Evolutionary conservation across 2,113 vertebrate genomes (phyloP).

Genomic region (Nothoprocta pentlandii): DNA sequence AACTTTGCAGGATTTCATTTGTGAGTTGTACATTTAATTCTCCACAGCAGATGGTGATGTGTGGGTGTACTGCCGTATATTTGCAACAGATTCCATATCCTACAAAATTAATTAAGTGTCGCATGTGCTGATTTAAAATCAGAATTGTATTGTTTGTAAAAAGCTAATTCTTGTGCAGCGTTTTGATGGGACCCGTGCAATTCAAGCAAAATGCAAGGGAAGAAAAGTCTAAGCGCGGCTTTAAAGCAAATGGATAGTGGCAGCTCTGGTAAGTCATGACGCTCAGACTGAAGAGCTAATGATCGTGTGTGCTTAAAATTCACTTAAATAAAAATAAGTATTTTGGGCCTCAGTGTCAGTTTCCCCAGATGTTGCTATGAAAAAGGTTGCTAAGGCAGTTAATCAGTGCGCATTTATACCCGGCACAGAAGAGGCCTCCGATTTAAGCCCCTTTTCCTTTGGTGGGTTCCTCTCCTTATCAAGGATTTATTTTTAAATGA

Average conservation of each 20-base stretch:
- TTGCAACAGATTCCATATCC: slow-evolving; percentile 80
- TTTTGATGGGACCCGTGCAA: neutral
- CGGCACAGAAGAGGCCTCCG: neutral
- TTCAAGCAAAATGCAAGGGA: neutral
- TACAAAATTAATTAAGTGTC: slow-evolving; percentile 80
- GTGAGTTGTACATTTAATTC: slow-evolving; percentile 77
- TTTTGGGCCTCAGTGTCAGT: neutral
- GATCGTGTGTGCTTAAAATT: slow-evolving; percentile 7
- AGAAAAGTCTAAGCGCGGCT: neutral
- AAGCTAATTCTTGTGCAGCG: slow-evolving; percentile 53
- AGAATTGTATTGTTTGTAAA: slow-evolving; percentile 59
- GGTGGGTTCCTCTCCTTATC: neutral
- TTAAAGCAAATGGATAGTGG: neutral
- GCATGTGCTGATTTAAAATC: slow-evolving; percentile 74
- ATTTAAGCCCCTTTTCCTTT: neutral
- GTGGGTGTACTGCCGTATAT: slow-evolving; percentile 81
- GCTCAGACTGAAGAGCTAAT: neutral
- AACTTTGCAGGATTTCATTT: slow-evolving; percentile 74
- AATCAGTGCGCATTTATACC: neutral
- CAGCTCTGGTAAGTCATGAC: neutral
- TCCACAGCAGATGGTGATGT: slow-evolving; percentile 80
- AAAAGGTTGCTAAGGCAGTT: neutral
- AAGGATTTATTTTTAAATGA: neutral
- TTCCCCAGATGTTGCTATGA: neutral
- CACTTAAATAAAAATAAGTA: neutral